These are phyloP conservation scores for Cladopsammia gracilis DNA, from an alignment of 64 coral and sea anemone genomes.

Conservation along the genomic window DNA sequence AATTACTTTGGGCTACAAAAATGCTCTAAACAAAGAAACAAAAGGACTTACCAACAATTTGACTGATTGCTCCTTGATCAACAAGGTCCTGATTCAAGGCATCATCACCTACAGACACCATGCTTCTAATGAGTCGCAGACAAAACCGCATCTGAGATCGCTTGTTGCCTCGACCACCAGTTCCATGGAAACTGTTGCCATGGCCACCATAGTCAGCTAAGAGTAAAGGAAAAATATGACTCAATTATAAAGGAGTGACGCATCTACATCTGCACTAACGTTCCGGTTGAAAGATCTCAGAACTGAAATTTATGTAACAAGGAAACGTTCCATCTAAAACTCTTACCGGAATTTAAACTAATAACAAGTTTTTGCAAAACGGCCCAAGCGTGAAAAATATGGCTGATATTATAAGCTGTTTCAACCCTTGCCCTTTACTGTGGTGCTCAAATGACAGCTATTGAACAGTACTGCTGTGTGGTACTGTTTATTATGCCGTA, in stretches of 20 bases:
- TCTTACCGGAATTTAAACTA: too few relatives aligned
- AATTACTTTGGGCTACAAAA: not conserved
- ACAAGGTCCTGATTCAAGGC: conserved; percentile 90
- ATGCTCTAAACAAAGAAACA: not conserved
- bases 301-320: too few relatives aligned
- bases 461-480: too few relatives aligned
- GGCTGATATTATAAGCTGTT: too few relatives aligned
- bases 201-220: conserved; percentile 99
- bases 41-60: conserved; percentile 74
- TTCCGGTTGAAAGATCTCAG: too few relatives aligned
- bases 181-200: conserved; percentile 99
- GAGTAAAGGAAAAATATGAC: not conserved
- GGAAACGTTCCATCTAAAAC: too few relatives aligned
- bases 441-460: too few relatives aligned
- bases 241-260: not conserved
- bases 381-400: too few relatives aligned
- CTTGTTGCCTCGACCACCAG: conserved; percentile 98
- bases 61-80: conserved; percentile 93
- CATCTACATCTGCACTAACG: not conserved
- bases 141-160: conserved; percentile 96
- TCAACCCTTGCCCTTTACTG: too few relatives aligned
- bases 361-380: too few relatives aligned
- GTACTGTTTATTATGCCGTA: too few relatives aligned
- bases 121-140: conserved; percentile 85
- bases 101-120: conserved; percentile 92